Evolutionary conservation across 2,113 vertebrate species (phyloP).

Genomic region (Danionella cerebrum): DNA sequence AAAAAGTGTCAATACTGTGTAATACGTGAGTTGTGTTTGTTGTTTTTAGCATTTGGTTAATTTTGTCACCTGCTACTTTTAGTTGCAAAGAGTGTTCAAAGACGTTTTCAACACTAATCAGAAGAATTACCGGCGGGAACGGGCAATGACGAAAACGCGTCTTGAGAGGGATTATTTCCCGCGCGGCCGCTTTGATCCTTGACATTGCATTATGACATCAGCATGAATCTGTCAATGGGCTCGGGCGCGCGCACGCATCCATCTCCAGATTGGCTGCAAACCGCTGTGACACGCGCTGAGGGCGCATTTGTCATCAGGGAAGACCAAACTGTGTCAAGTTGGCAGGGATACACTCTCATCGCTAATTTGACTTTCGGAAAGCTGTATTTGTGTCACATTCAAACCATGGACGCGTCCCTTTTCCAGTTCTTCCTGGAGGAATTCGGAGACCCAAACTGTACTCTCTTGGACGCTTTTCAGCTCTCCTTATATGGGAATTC

Average conservation of each 20-base stretch:
- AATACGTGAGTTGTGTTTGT: no score
- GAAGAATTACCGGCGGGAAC: no score
- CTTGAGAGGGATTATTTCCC: background rate
- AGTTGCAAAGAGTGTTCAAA: no score
- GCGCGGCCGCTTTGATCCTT: background rate
- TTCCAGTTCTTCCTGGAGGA: constrained; percentile 77
- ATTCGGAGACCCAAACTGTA: constrained; percentile 83
- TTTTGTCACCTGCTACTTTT: no score
- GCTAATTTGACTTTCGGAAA: background rate
- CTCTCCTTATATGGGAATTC: constrained; percentile 75
- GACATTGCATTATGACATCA: constrained; percentile 5
- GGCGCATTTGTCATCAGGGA: constrained; percentile 5
- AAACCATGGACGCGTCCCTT: constrained; percentile 69
- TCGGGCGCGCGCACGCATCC: background rate
- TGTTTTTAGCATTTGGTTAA: no score
- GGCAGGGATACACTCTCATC: background rate
- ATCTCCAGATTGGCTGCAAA: background rate
- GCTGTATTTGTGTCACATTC: background rate
- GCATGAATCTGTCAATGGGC: background rate
- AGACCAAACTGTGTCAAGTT: constrained; percentile 9
- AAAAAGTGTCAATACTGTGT: no score
- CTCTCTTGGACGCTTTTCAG: constrained; percentile 72
- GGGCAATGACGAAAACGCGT: background rate
- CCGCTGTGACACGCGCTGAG: constrained; percentile 29
- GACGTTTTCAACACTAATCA: no score